Evolutionary conservation across 2,113 vertebrate genomes (phyloP).

Genomic region (Sinocyclocheilus maitianheensis): DNA sequence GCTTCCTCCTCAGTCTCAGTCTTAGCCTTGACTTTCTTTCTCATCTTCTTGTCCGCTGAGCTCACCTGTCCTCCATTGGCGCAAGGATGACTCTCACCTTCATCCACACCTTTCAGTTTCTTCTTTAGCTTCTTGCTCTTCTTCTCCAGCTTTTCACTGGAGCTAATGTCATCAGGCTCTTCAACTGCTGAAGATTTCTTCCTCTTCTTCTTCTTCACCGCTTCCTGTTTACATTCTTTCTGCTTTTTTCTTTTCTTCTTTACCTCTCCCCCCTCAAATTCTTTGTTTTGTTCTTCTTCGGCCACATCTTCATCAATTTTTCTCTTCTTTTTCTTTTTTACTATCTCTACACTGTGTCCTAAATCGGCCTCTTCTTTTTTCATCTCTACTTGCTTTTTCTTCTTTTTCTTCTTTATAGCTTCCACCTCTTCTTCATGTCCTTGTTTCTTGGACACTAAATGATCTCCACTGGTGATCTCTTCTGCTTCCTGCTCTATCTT

Average conservation of each 20-base stretch:
- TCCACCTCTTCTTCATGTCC: not conserved
- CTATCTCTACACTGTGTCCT: not conserved
- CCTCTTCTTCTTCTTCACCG: slow-evolving; percentile 54
- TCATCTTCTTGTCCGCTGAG: not conserved
- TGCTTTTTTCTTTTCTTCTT: slow-evolving; percentile 34
- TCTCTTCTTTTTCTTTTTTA: not conserved
- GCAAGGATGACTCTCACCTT: not conserved
- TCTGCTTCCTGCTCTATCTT: slow-evolving; percentile 50
- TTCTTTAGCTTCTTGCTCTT: slow-evolving; percentile 54
- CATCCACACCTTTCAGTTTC: not conserved
- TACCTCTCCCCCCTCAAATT: not conserved
- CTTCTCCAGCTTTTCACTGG: not conserved
- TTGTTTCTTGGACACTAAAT: slow-evolving; percentile 5
- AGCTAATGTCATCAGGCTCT: not conserved
- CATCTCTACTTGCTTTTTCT: not conserved
- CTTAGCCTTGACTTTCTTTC: not conserved
- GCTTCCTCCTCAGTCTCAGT: slow-evolving; percentile 46
- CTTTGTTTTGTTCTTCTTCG: not conserved
- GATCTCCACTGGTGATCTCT: not conserved
- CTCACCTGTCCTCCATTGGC: slow-evolving; percentile 22
- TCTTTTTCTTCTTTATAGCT: slow-evolving; percentile 54
- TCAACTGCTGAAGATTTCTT: not conserved
- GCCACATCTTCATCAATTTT: slow-evolving; percentile 1
- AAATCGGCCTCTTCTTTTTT: not conserved
- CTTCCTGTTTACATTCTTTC: not conserved